Evolutionary conservation across 1,140 invertebrate species (phyloP), one percentile per base, ranked within the genome.

Genomic region (Apis florea): DNA sequence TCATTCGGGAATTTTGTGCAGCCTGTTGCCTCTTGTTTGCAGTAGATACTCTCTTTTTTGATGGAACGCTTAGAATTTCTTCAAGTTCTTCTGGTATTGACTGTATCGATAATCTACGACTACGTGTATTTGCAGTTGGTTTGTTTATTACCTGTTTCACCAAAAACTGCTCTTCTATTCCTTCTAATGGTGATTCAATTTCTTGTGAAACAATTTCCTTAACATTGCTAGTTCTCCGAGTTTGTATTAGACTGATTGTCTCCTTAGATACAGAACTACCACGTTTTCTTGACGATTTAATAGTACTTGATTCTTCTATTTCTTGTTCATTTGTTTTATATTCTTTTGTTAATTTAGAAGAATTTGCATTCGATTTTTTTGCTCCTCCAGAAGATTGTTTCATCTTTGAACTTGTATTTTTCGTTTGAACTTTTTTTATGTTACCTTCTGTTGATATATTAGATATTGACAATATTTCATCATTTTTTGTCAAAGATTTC

Each of bases 21-120:
- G 63, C 31, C 53, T 79, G 64, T 15, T 31, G 83, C 12, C 47
- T 83, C 69, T 72, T 51, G 12, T 12, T 58, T 0, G 40, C 19
- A 54, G 15, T 64, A 0, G 64, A 31, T 10, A 58, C 53, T 75
- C 84, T 88, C 10, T 82, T 69, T 17, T 75, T 83, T 1, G 63
- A 40, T 19, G 85, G 67, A 1, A 83, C 24, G 21, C 67, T 89
- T 0, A 90, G 13, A 61, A 89, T 82, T 6, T 91, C 86, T 11
- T 91, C 91, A 1, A 89, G 59, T 47, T 92, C 92, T 21, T 92
- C 92, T 3, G 92, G 90, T 64, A 92, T 88, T 0, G 91, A 89
- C 2, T 87, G 83, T 63, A 90, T 83, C 21, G 91, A 92, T 0
- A 83, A 68, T n/a, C 88, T 84, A 47, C 91, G 85, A 78, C 66